Base-by-base conservation (phyloP, 2,888 invertebrate species). In the Acheta domesticus region DNA sequence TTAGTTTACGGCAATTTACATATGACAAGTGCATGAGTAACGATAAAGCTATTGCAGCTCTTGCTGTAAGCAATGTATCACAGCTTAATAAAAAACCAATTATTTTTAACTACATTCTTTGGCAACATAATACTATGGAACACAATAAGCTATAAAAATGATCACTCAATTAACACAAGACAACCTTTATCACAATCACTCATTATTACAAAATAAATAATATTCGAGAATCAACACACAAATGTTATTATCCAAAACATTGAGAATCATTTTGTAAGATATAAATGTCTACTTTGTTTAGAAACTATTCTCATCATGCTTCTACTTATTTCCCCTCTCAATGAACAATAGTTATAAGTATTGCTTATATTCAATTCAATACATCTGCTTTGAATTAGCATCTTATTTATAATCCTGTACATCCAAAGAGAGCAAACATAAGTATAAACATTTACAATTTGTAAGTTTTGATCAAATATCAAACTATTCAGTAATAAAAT, bases 11-110 rank as follows among this genome's bases (percentile, higher is more conserved):
- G 49, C 49, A 62, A 19, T 62, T 62, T 62, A 62, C 62, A 19
- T n/a, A 62, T 62, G 16, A 62, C 62, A 49, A 48, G 49, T 48
- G 48, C n/a, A n/a, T n/a, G 11, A 49, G 21, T 19, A 23, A 77
- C n/a, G 20, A 49, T 48, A 49, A 14, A 48, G 49, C 77, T 77
- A 49, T 36, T 62, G 16, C 62, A 62, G 62, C 77, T 48, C 3
- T 48, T 21, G 50, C 49, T 77, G 21, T 20, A 77, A 48, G 49
- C 21, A 77, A 36, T 49, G 21, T 77, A 77, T 77, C 77, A 77
- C 77, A 77, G 77, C 77, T 77, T 21, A 77, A 77, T 19, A 77
- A 20, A n/a, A 48, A 77, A 12, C 76, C 36, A 62, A 62, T 14
- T n/a, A 62, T 62, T 62, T 36, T 48, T 49, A 77, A 19, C 50